Evolutionary conservation across 2,888 invertebrate genomes (phyloP), one percentile per base, ranked within the genome.

Genomic region (Alviniconcha strummeri): DNA sequence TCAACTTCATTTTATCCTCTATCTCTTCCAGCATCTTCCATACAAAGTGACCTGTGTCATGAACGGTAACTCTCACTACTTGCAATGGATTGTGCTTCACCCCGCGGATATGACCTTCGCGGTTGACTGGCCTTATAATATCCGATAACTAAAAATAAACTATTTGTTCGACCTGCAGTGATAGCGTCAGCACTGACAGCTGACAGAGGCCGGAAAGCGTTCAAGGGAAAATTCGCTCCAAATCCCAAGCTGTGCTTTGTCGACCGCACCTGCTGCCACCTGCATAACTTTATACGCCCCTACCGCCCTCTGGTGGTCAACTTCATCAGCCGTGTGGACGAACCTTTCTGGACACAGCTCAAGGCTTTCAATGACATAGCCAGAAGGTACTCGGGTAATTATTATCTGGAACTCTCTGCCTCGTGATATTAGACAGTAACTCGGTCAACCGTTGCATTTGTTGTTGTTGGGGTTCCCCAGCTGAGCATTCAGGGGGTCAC

Each of bases 221-320:
- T 36, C 72, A 74, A 52, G 15, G 72, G 72, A 52, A 36, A 52
- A 4, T 7, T 5, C 5, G 77, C 77, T n/a, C 77, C 77, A 1
- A 77, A 77, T 19, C 15, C 56, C 56, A 77, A 77, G 17, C 56
- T 77, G 57, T 1, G 11, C n/a, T 77, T 57, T 17, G 56, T 77
- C 19, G 77, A 77, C 56, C 77, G 60, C 56, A 77, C 77, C 57
- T n/a, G 19, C 17, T 77, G 77, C n/a, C 77, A 56, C 52, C 52
- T 77, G 17, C 17, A 56, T 17, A 56, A 77, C 17, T 77, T 77
- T 36, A 4, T 57, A 5, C 77, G 77, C 15, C 60, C 77, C 19
- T 56, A 17, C 19, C 77, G 77, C 19, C 77, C 77, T 19, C 56
- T 77, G 17, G 77, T 77, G 77, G 8, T 77, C 77, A 77, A 77